Conservation (phyloP, 2,113 vertebrate genomes). For the Clarias batrachus region DNA sequence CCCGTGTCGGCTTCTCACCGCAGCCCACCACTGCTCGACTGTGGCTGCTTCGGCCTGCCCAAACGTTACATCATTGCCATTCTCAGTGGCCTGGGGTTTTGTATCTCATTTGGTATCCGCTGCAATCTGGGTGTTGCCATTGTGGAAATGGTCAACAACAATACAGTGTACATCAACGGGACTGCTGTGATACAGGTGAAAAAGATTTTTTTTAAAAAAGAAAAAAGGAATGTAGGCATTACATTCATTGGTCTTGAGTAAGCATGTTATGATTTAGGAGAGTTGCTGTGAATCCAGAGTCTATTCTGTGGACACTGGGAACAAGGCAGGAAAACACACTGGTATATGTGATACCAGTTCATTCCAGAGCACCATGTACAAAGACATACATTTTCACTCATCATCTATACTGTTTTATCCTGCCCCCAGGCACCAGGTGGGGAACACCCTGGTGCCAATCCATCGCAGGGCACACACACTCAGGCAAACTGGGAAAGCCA, state of each 20-base stretch:
- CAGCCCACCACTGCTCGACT: conserved; percentile 69
- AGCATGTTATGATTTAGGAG: neutral
- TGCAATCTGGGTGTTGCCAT: conserved; percentile 97
- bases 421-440: too few species aligned
- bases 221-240: neutral
- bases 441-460: too few species aligned
- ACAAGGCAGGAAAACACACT: neutral
- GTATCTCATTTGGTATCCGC: conserved; percentile 96
- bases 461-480: neutral
- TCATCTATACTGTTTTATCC: too few species aligned
- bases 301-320: neutral
- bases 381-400: neutral
- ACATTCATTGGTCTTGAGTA: neutral
- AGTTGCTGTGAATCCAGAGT: neutral
- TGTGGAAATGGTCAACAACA: conserved; percentile 99
- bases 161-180: conserved; percentile 87
- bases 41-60: conserved; percentile 85
- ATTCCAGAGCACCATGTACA: neutral
- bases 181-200: conserved; percentile 87
- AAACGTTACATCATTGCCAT: conserved; percentile 97
- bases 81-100: conserved; percentile 96
- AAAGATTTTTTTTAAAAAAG: neutral
- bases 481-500: too few species aligned
- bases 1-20: conserved; percentile 66
- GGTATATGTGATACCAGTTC: neutral